Percentiles rank a stretch among this genome's conserved stretches.
phyloP scores from a whole-genome alignment of 2,797 vertebrate species.

The Australoheros facetus region DNA sequence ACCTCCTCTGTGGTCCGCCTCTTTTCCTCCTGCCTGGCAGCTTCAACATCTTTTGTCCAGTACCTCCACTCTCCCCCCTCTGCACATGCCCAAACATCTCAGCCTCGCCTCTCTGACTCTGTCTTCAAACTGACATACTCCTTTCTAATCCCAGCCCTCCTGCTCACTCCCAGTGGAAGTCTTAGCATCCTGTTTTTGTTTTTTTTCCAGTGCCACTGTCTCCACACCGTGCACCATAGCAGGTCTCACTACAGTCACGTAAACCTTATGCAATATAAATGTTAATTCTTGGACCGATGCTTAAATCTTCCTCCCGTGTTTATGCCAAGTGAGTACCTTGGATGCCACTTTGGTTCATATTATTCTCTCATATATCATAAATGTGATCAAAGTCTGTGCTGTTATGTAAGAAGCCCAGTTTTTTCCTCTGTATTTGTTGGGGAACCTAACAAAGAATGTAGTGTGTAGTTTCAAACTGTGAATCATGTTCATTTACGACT shows the following conservation, averaged over 20 bases:
- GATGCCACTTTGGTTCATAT: not conserved
- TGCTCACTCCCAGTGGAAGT: not conserved
- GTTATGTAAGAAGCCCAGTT: not conserved
- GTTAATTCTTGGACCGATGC: not conserved
- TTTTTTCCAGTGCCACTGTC: not conserved
- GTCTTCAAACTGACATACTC: not conserved
- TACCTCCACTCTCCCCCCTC: not conserved
- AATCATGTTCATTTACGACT: not conserved
- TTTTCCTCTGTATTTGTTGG: not conserved
- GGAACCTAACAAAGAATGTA: not conserved
- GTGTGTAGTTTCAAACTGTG: not conserved
- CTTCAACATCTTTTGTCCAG: not conserved
- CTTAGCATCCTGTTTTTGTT: not conserved
- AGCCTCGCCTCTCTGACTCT: not conserved
- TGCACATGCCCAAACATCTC: not conserved
- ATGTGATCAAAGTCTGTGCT: not conserved
- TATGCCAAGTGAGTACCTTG: not conserved
- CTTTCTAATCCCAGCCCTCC: not conserved
- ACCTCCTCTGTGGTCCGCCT: not conserved
- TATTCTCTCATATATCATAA: constrained; percentile 1
- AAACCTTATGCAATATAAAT: not conserved
- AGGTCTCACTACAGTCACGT: not conserved
- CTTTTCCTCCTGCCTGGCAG: not conserved
- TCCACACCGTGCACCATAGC: not conserved
- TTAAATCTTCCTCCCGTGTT: not conserved